Evolutionary conservation across 2,888 invertebrate genomes (phyloP), one percentile per base, ranked within the genome.

Genomic region (Acleris literana): DNA sequence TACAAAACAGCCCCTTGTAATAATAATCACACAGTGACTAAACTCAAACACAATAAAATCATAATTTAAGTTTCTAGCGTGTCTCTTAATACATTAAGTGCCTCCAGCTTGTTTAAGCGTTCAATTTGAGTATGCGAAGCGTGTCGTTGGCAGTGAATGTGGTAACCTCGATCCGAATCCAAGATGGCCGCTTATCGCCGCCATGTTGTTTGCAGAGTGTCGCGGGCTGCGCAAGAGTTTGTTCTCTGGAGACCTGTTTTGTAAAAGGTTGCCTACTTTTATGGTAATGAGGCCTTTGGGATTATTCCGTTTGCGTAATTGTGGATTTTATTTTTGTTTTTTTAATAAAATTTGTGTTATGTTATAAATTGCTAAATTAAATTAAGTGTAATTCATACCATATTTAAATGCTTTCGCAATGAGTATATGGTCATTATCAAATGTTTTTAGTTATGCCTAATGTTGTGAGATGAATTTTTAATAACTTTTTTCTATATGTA

Each of bases 141-240:
- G 39, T 11, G 11, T 39, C 39, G 13, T 39, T 13, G 39, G 39
- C 39, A 39, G 39, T 39, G 13, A 13, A 39, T 82, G 71, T 74
- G 77, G 82, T 88, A 90, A 88, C 91, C 92, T 92, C 91, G 87
- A 88, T 90, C 73, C 73, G 77, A 59, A 76, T 69, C 69, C 87
- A 92, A 92, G 85, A 92, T 92, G 92, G 92, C 92, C 82, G 81
- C 75, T 86, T 90, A 91, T 90, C 91, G 86, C 82, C 78, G 89
- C 90, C 88, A 88, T 92, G 71, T 85, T 87, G 88, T 87, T 88
- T 91, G 84, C 84, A 58, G 77, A 84, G 84, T 78, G 82, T 77
- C 78, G 74, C 79, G 82, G 76, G 71, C 78, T 88, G 90, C 91
- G 92, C 91, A 90, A 88, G 89, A 87, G 90, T 90, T 87, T 90